Evolutionary conservation across 2,113 vertebrate genomes (phyloP), one percentile per base, ranked within the genome.

Genomic region (Stegostoma tigrinum): DNA sequence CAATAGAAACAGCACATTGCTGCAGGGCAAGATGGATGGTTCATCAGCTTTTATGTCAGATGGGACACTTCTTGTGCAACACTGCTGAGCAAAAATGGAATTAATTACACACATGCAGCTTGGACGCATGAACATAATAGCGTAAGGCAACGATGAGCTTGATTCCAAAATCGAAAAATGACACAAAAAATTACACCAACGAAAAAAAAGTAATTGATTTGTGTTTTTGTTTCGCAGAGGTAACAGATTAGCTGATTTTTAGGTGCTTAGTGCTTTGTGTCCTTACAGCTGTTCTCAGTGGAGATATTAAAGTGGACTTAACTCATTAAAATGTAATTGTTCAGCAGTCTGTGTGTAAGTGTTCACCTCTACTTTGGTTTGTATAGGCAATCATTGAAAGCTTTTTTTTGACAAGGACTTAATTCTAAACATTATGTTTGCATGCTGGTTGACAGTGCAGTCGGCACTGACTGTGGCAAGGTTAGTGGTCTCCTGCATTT

Each of bases 401-500:
- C 61, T 55, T 90, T 90, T 42, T 90, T 90, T 90, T 90, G 87
- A 90, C 87, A 90, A 61, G 52, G 87, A 61, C 52, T 90, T 90
- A 64, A 2, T 87, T 52, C 0, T 27, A 52, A 86, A 3, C 8
- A 27, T 87, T 52, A 5, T 12, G 48, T 64, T 61, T 55, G 87
- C 55, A 38, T 61, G 5, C 55, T 15, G n/a, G 55, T 30, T n/a
- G 55, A 30, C 52, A 91, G 30, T n/a, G 30, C 23, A 48, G 45
- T 24, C 30, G 10, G 85, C 27, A 48, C 45, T 19, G 38, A 93
- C 34, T 45, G 64, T 17, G 21, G 34, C 55, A 91, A 15, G 87
- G 15, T 34, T n/a, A 38, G 89, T 38, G 66, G 89, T 93, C 61
- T 93, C 34, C 61, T 93, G 19, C 6, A 66, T 66, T 93, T 42